Percentiles rank a stretch among this genome's conserved stretches.
phyloP scores from a whole-genome alignment of 2,113 vertebrate species.

The Ictidomys tridecemlineatus region DNA sequence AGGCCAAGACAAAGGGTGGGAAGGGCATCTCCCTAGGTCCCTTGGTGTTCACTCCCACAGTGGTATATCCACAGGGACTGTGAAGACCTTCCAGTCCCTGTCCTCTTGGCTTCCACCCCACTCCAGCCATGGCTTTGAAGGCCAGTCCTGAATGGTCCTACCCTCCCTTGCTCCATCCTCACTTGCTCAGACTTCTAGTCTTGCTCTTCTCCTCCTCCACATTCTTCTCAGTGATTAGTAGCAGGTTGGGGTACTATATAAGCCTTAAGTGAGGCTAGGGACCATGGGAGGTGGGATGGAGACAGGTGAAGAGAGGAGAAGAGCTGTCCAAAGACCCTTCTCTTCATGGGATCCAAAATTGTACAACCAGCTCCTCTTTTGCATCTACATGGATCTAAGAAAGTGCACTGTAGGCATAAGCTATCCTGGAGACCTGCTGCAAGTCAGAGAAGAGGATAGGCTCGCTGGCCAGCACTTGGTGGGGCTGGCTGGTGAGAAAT shows the following conservation, averaged over 20 bases:
- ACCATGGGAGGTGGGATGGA: conserved; percentile 72
- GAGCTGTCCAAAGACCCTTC: conserved; percentile 70
- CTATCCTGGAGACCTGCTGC: conserved; percentile 98
- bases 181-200: conserved; percentile 67
- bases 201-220: conserved; percentile 69
- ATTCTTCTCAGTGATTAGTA: conserved; percentile 76
- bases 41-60: conserved; percentile 56
- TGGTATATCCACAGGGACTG: conserved; percentile 48
- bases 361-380: conserved; percentile 97
- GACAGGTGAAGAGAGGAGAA: conserved; percentile 72
- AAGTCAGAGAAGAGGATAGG: conserved; percentile 94
- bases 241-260: conserved; percentile 80
- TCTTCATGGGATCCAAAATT: conserved; percentile 96
- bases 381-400: conserved; percentile 97
- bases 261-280: conserved; percentile 74
- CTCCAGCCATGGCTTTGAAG: conserved; percentile 45
- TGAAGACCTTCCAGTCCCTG: conserved; percentile 51
- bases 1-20: conserved; percentile 68
- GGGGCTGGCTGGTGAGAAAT: conserved; percentile 95
- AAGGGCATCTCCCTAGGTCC: background rate
- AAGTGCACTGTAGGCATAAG: conserved; percentile 97
- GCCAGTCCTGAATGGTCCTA: conserved; percentile 64
- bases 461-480: conserved; percentile 97
- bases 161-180: conserved; percentile 74
- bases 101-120: conserved; percentile 54